Percentiles rank a stretch among this genome's conserved stretches.
These are phyloP conservation scores for Mormyrus iriodes DNA, from an alignment of 2,113 vertebrate genomes.

Conservation along the genomic window DNA sequence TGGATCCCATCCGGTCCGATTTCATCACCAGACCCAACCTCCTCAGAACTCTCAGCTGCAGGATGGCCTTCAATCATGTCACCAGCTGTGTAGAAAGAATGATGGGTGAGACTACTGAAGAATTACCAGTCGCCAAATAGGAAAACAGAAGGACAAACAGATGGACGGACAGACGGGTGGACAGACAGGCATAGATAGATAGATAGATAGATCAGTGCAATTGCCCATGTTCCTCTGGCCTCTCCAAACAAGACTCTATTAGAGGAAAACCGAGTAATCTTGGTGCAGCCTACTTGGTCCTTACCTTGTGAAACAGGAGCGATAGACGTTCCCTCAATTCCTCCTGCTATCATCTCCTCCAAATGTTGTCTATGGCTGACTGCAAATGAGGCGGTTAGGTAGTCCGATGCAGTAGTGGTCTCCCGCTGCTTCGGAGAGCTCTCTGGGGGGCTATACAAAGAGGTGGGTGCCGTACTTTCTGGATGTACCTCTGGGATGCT, in stretches of 20 bases:
- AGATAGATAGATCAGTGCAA: background rate
- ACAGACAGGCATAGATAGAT: background rate
- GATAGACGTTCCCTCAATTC: constrained; percentile 16
- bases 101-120: background rate
- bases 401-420: constrained; percentile 13
- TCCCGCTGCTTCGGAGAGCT: background rate
- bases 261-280: constrained; percentile 14
- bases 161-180: background rate
- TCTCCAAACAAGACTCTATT: background rate
- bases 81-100: constrained; percentile 20
- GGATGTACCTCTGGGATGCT: background rate
- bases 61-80: background rate
- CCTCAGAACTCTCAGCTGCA: background rate
- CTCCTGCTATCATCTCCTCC: constrained; percentile 30
- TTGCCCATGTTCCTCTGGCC: background rate
- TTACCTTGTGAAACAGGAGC: constrained; percentile 29
- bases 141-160: background rate
- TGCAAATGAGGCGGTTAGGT: constrained; percentile 15
- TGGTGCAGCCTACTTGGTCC: background rate
- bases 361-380: background rate
- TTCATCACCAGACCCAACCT: background rate
- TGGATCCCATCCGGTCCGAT: background rate
- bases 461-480: background rate
- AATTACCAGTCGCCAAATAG: background rate
- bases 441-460: background rate